Conservation (phyloP, 2,888 invertebrate genomes). For the Meteorus colon region DNA sequence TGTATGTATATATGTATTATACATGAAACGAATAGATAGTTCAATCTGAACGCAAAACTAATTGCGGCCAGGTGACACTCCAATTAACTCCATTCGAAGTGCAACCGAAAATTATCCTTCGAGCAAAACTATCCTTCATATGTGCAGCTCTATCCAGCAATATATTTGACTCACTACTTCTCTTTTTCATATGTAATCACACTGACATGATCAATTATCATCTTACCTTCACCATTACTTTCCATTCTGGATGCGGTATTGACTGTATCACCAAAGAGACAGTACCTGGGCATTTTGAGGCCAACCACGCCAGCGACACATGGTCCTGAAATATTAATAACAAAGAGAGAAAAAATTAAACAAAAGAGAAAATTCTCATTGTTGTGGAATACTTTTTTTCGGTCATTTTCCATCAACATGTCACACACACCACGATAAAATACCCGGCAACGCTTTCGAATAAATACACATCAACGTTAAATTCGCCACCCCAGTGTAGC, state of each 20-base stretch:
- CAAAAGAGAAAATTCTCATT: constrained; percentile 36
- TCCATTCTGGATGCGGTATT: constrained; percentile 95
- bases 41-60: no score
- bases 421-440: not conserved
- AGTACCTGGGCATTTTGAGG: constrained; percentile 94
- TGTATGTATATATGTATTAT: no score
- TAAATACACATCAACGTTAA: not conserved
- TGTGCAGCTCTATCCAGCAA: no score
- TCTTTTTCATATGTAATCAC: not conserved
- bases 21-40: no score
- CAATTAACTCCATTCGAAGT: no score
- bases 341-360: constrained; percentile 21
- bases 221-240: constrained; percentile 85
- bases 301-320: constrained; percentile 95
- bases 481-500: not conserved
- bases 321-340: constrained; percentile 76
- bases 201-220: not conserved
- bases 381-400: not conserved
- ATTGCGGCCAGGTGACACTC: no score
- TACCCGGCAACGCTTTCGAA: not conserved
- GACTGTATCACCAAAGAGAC: constrained; percentile 94
- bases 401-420: not conserved
- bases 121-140: no score
- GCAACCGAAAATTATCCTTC: no score
- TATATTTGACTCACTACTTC: not conserved